Conservation (phyloP, 2,888 invertebrate genomes). For the Flabesymbios commensalis region DNA sequence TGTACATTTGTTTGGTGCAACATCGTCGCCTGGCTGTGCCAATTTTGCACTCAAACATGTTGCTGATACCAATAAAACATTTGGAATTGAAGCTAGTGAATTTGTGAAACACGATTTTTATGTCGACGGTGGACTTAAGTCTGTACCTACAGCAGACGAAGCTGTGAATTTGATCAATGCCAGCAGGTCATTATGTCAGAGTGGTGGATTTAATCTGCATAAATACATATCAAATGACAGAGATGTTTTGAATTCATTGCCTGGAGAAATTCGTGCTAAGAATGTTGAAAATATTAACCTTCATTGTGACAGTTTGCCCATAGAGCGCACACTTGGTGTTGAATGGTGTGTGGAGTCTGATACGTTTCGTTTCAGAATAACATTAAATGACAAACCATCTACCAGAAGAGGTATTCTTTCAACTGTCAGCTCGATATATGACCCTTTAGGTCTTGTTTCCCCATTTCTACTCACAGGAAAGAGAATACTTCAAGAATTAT, state of each 20-base stretch:
- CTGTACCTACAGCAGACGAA: neutral
- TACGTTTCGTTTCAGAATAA: slow-evolving; percentile 31
- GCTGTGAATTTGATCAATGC: neutral
- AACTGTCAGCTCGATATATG: slow-evolving; percentile 32
- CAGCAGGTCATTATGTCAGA: neutral
- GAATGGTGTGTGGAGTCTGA: slow-evolving; percentile 37
- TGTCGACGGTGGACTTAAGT: neutral
- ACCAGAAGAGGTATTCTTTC: slow-evolving; percentile 36
- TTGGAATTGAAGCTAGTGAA: neutral
- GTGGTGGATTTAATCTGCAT: slow-evolving; percentile 4
- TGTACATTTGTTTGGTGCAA: slow-evolving; percentile 1
- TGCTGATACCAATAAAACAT: neutral
- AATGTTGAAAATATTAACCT: neutral
- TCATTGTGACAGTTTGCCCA: neutral
- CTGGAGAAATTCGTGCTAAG: neutral
- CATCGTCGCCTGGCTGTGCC: neutral
- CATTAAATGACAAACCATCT: slow-evolving; percentile 26
- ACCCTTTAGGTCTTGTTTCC: slow-evolving; percentile 37
- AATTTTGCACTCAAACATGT: neutral
- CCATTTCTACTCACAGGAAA: slow-evolving; percentile 32
- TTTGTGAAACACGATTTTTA: neutral
- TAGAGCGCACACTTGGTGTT: slow-evolving; percentile 19
- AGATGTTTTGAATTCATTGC: slow-evolving; percentile 1
- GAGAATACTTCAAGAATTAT: slow-evolving; percentile 32
- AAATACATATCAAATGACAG: slow-evolving; percentile 11